phyloP scores from a whole-genome alignment of 2,113 vertebrate species.

The Mus spicilegus region DNA sequence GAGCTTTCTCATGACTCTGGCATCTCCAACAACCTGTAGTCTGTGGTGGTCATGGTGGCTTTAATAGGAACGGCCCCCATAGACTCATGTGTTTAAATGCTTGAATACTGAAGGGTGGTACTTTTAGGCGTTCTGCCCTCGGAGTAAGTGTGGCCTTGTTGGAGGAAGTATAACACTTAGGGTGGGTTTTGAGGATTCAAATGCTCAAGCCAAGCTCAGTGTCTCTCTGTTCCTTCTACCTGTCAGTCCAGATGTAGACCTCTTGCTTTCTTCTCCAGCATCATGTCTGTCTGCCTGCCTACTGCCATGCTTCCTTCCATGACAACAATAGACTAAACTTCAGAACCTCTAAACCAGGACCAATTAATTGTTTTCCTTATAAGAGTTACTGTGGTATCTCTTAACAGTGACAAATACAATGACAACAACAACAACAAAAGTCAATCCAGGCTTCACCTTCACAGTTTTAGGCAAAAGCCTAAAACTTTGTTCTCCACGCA shows the following conservation, averaged over 20 bases:
- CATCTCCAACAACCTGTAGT: neutral
- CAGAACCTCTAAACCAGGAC: neutral
- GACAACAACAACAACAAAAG: too few species aligned
- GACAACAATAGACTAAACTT: neutral
- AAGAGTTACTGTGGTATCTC: neutral
- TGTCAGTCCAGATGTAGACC: neutral
- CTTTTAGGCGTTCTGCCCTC: neutral
- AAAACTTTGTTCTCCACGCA: neutral
- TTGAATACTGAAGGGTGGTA: neutral
- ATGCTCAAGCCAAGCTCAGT: neutral
- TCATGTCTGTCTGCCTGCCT: neutral
- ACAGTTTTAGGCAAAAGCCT: neutral
- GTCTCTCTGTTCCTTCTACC: neutral
- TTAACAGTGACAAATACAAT: neutral
- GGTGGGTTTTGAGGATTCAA: neutral
- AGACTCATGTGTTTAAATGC: neutral
- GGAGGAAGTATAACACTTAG: neutral
- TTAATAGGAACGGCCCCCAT: neutral
- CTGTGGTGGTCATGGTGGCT: neutral
- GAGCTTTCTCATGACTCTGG: neutral
- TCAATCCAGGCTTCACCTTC: neutral
- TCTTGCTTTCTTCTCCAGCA: neutral
- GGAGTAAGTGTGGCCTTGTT: neutral
- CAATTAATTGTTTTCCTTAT: neutral
- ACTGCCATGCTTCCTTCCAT: neutral